A percentile compares a stretch with the other conserved stretches of the same genome.
phyloP scores from a whole-genome alignment of 1,140 invertebrate genomes.

The Chlorops oryzae region DNA sequence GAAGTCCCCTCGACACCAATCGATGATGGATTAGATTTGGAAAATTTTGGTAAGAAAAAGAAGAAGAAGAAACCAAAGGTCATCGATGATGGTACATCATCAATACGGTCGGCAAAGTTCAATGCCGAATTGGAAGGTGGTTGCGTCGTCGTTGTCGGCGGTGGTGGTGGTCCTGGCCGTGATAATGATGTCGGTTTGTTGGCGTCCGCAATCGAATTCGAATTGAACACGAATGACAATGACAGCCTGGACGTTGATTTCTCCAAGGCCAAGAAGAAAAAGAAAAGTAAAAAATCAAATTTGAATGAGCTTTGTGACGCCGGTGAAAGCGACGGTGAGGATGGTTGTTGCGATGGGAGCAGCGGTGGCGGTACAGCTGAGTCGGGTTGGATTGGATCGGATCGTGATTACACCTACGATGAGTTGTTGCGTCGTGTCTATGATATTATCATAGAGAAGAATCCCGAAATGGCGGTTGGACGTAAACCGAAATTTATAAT shows the following conservation, averaged over 20 bases:
- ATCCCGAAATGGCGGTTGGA: slow-evolving; percentile 95
- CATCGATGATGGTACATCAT: slow-evolving; percentile 66
- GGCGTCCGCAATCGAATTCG: slow-evolving; percentile 62
- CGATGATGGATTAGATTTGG: slow-evolving; percentile 33
- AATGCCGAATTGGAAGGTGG: background rate
- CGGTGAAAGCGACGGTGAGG: slow-evolving; percentile 61
- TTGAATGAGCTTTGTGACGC: slow-evolving; percentile 76
- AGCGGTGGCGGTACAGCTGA: slow-evolving; percentile 55
- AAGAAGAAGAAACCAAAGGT: slow-evolving; percentile 68
- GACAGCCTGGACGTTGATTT: too few species aligned
- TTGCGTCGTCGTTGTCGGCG: slow-evolving; percentile 42
- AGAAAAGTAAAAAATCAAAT: slow-evolving; percentile 91
- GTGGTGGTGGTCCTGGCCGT: slow-evolving; percentile 53
- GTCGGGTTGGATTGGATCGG: slow-evolving; percentile 65
- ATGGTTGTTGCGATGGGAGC: slow-evolving; percentile 67
- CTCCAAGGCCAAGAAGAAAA: slow-evolving; percentile 75
- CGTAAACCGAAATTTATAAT: slow-evolving; percentile 97
- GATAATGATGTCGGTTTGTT: slow-evolving; percentile 49
- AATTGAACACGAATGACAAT: slow-evolving; percentile 74
- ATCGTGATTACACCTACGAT: slow-evolving; percentile 91
- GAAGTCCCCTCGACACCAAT: slow-evolving; percentile 21
- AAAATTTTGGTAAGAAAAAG: slow-evolving; percentile 70
- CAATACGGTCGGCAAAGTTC: slow-evolving; percentile 48
- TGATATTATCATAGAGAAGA: slow-evolving; percentile 95
- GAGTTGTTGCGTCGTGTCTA: slow-evolving; percentile 90